Percentiles rank a stretch among this genome's conserved stretches.
Conservation (phyloP, 2,797 vertebrate species). For the Aotus griseimembra region DNA sequence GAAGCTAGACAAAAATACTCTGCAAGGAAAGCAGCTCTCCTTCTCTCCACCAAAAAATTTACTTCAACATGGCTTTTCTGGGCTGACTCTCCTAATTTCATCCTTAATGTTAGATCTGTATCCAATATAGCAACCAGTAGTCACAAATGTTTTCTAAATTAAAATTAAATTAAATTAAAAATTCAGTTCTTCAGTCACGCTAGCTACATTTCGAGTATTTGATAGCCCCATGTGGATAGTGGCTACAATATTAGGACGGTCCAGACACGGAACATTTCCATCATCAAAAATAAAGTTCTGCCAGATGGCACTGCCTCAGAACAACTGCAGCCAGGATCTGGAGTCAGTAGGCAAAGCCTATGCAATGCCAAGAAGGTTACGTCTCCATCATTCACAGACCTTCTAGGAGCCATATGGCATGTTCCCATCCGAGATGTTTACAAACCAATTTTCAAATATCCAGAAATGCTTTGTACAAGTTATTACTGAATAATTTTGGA, state of each 20-base stretch:
- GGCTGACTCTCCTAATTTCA: background rate
- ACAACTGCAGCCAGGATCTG: background rate
- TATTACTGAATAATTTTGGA: background rate
- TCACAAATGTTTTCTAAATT: conserved; percentile 2
- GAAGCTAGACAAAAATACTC: background rate
- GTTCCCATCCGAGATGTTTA: background rate
- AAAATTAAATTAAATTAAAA: conserved; percentile 45
- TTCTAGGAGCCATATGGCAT: background rate
- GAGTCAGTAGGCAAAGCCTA: background rate
- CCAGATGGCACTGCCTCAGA: background rate
- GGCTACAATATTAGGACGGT: background rate
- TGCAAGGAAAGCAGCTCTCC: background rate
- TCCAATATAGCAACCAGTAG: background rate
- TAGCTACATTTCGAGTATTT: conserved; percentile 10
- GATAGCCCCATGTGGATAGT: background rate
- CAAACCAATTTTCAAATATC: conserved; percentile 12
- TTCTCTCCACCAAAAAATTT: background rate
- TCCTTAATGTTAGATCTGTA: background rate
- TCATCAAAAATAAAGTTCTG: background rate
- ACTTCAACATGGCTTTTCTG: background rate
- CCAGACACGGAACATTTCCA: background rate
- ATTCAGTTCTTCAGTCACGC: background rate
- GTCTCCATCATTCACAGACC: background rate
- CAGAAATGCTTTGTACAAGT: background rate
- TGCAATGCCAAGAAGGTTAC: background rate